Percentiles rank a stretch among this genome's conserved stretches.
phyloP scores from a whole-genome alignment of 2,113 vertebrate genomes.

The Tapirus terrestris region DNA sequence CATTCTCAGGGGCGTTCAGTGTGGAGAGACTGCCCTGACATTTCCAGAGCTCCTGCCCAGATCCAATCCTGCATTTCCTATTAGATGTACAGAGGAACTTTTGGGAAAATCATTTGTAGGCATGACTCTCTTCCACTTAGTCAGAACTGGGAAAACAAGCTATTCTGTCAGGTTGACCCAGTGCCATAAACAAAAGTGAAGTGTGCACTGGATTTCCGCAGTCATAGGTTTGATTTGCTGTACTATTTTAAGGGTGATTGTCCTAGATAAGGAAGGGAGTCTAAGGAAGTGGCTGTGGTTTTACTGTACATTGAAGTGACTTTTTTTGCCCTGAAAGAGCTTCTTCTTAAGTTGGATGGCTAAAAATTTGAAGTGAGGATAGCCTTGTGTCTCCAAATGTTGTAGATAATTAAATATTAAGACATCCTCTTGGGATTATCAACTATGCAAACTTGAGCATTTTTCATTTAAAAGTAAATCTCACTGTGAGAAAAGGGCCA shows the following conservation, averaged over 20 bases:
- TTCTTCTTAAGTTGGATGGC: constrained; percentile 9
- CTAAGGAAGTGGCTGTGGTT: neutral
- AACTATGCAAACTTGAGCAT: neutral
- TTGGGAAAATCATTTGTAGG: constrained; percentile 14
- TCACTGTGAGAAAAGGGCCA: neutral
- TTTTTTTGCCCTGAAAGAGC: neutral
- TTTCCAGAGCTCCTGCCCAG: constrained; percentile 51
- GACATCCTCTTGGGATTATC: neutral
- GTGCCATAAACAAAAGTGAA: neutral
- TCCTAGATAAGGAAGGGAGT: neutral
- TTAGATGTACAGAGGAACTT: neutral
- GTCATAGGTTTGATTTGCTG: neutral
- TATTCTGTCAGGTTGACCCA: neutral
- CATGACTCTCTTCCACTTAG: neutral
- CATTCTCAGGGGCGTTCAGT: neutral
- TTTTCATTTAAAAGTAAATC: neutral
- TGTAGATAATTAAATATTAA: constrained; percentile 22
- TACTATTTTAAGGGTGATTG: neutral
- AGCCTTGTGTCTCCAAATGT: neutral
- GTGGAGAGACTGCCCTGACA: neutral
- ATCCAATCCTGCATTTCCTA: constrained; percentile 39
- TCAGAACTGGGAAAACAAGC: constrained; percentile 24
- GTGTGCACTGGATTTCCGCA: neutral
- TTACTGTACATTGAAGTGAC: neutral
- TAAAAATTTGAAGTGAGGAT: constrained; percentile 37